phyloP scores from a whole-genome alignment of 1,140 invertebrate species.

The Steinernema khuongi region DNA sequence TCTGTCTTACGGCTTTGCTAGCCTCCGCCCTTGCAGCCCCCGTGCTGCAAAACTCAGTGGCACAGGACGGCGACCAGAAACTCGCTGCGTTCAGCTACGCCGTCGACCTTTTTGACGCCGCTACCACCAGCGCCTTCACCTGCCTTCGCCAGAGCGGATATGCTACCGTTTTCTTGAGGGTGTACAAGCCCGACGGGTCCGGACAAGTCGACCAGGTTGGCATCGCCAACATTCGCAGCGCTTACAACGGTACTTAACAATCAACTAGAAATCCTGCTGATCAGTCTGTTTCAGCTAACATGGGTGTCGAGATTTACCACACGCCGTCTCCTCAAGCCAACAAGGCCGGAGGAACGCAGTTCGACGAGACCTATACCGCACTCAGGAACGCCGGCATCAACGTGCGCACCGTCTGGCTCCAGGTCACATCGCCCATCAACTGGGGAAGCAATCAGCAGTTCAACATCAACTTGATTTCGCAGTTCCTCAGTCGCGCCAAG shows the following conservation, averaged over 20 bases:
- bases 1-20: background rate
- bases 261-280: background rate
- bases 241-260: slow-evolving; percentile 20
- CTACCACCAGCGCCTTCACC: background rate
- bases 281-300: background rate
- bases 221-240: slow-evolving; percentile 11
- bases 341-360: background rate
- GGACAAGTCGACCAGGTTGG: slow-evolving; percentile 22
- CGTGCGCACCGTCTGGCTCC: slow-evolving; percentile 25
- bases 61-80: no score
- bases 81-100: background rate
- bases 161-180: slow-evolving; percentile 18
- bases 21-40: background rate
- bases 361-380: background rate
- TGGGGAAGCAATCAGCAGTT: slow-evolving; percentile 25
- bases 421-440: slow-evolving; percentile 27
- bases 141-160: slow-evolving; percentile 11
- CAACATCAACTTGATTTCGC: slow-evolving; percentile 30
- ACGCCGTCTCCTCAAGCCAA: background rate
- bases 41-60: background rate
- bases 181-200: slow-evolving; percentile 23
- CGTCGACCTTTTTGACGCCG: background rate
- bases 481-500: slow-evolving; percentile 19
- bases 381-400: background rate
- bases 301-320: background rate